phyloP scores from a whole-genome alignment of 2,113 vertebrate species.

The Ahaetulla prasina region DNA sequence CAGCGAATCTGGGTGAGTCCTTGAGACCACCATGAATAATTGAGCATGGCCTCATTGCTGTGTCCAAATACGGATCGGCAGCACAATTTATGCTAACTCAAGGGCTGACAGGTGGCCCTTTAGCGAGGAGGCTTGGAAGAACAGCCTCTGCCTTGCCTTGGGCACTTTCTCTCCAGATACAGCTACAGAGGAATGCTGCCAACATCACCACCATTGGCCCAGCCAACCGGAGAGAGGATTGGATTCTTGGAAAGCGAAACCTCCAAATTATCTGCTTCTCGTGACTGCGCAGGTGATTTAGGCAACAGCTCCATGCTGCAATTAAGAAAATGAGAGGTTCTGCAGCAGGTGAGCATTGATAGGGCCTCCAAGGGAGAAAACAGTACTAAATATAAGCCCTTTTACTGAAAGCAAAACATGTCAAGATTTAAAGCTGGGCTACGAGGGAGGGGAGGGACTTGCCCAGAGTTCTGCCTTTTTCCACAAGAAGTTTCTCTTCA shows the following conservation, averaged over 20 bases:
- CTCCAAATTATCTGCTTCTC: not conserved
- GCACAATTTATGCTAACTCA: not conserved
- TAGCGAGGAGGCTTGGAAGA: not conserved
- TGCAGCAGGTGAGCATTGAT: not conserved
- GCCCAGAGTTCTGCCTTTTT: not conserved
- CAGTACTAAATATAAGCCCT: not conserved
- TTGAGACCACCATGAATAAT: not conserved
- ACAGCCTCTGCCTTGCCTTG: not conserved
- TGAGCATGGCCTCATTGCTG: not conserved
- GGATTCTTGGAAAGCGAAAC: not conserved
- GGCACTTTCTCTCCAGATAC: not conserved
- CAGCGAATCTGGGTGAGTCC: not conserved
- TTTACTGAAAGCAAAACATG: not conserved
- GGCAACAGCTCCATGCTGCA: not conserved
- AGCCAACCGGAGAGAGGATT: not conserved
- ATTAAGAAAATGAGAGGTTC: not conserved
- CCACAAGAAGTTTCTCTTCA: not conserved
- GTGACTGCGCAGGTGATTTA: not conserved
- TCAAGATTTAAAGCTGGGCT: not conserved
- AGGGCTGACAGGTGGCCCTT: not conserved
- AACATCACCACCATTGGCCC: not conserved
- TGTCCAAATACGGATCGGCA: not conserved
- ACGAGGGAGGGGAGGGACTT: not conserved
- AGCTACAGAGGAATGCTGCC: not conserved
- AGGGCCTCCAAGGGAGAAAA: not conserved